A percentile compares a stretch with the other conserved stretches of the same genome.
Conservation (phyloP, 2,797 vertebrate species). For the Centroberyx gerrardi region DNA sequence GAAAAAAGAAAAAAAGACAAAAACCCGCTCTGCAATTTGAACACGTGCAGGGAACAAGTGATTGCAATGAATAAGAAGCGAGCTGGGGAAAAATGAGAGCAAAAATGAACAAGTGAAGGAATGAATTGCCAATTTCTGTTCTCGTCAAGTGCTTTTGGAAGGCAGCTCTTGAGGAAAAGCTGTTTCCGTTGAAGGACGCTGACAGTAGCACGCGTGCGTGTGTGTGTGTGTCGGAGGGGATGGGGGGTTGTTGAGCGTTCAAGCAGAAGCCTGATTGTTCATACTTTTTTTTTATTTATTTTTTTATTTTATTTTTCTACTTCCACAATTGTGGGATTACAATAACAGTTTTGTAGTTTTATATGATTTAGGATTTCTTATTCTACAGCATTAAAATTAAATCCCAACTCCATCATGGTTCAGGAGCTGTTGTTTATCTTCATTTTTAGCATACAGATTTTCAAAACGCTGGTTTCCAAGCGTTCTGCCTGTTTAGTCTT, state of each 20-base stretch:
- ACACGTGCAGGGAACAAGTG: slow-evolving; percentile 74
- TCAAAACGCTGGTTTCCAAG: not conserved
- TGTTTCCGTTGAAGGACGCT: slow-evolving; percentile 66
- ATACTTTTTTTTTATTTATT: slow-evolving; percentile 14
- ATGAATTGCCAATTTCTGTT: slow-evolving; percentile 77
- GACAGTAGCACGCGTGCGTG: slow-evolving; percentile 17
- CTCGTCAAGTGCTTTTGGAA: slow-evolving; percentile 73
- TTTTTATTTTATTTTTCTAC: not conserved
- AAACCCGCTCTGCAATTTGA: slow-evolving; percentile 68
- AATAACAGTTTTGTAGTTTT: not conserved
- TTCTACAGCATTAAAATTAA: not conserved
- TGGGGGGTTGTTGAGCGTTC: slow-evolving; percentile 25
- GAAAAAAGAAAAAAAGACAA: slow-evolving; percentile 21
- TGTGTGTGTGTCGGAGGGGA: slow-evolving; percentile 1
- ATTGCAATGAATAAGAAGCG: slow-evolving; percentile 73
- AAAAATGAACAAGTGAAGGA: slow-evolving; percentile 59
- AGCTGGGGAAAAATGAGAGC: slow-evolving; percentile 21
- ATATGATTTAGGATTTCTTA: not conserved
- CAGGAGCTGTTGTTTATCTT: not conserved
- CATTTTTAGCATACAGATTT: not conserved
- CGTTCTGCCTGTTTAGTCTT: too few species aligned
- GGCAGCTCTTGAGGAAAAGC: slow-evolving; percentile 73
- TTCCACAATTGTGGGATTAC: slow-evolving; percentile 21
- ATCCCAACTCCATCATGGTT: not conserved
- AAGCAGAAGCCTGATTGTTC: slow-evolving; percentile 42